Conservation (phyloP, 2,113 vertebrate species). For the Semnornis frantzii region DNA sequence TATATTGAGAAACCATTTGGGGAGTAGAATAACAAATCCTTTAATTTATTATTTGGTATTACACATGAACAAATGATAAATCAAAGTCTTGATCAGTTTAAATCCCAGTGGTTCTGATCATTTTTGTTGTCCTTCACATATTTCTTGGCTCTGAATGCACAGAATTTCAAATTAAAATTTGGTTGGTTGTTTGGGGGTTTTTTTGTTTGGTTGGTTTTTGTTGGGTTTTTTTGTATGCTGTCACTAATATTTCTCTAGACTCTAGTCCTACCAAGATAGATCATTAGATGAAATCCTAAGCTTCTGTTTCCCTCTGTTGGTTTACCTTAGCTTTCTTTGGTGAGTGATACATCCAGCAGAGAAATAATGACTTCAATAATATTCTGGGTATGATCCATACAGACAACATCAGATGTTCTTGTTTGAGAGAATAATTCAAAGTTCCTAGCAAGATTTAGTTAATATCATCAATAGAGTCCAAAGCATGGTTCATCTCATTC, state of each 20-base stretch:
- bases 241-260: not conserved
- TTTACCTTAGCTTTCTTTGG: not conserved
- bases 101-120: not conserved
- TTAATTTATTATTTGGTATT: not conserved
- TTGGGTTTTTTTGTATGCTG: not conserved
- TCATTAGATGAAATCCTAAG: not conserved
- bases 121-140: not conserved
- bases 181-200: not conserved
- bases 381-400: not conserved
- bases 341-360: not conserved
- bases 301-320: fast-evolving
- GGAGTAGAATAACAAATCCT: not conserved
- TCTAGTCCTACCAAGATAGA: not conserved
- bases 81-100: not conserved
- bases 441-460: not conserved
- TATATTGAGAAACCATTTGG: not conserved
- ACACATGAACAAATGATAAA: not conserved
- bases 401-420: not conserved
- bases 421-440: not conserved
- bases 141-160: not conserved
- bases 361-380: not conserved
- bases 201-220: not conserved
- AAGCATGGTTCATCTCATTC: not conserved
- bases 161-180: not conserved
- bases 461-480: not conserved